Conservation (phyloP, 2,113 vertebrate species). For the Pica pica region DNA sequence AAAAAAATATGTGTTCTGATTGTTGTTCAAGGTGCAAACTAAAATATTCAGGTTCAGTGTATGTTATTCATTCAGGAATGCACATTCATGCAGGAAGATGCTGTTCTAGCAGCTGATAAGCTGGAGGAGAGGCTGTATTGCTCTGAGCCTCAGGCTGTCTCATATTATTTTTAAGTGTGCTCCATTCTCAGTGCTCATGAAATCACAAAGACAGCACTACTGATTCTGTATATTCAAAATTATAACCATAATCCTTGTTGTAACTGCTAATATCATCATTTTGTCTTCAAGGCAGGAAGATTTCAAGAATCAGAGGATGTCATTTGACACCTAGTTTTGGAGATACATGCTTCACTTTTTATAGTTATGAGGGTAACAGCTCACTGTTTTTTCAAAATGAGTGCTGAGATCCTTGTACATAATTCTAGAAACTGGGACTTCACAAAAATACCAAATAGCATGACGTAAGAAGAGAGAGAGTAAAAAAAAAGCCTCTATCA, state of each 20-base stretch:
- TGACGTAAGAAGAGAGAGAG: background rate
- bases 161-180: background rate
- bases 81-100: background rate
- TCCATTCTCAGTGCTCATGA: background rate
- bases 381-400: background rate
- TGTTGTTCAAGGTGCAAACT: background rate
- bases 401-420: background rate
- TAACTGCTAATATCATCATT: background rate
- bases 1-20: background rate
- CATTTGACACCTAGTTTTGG: background rate
- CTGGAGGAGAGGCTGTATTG: background rate
- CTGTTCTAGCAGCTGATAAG: background rate
- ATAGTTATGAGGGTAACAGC: background rate
- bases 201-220: background rate
- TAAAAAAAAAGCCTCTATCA: background rate
- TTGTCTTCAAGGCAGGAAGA: background rate
- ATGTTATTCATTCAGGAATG: background rate
- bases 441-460: background rate
- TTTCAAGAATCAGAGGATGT: background rate
- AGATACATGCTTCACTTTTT: background rate
- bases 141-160: background rate
- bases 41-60: background rate
- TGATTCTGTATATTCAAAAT: background rate
- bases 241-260: background rate
- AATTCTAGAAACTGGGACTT: conserved; percentile 1